Conservation (phyloP, 2,888 invertebrate species). For the Amblyteles armatorius region DNA sequence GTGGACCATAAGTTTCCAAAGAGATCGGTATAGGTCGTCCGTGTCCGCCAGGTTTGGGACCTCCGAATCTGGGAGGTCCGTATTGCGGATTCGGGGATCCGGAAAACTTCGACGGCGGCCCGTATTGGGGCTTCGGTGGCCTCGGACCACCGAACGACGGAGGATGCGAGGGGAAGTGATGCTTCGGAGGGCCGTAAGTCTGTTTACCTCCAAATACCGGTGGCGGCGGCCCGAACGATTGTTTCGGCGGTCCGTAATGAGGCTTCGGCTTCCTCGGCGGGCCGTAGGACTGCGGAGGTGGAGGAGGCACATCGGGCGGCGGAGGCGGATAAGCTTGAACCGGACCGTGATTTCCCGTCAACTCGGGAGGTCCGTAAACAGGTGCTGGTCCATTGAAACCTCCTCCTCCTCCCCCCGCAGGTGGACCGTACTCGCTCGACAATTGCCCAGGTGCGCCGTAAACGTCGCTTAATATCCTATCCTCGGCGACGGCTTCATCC, state of each 20-base stretch:
- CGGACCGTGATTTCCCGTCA: constrained; percentile 82
- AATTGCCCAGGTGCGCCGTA: constrained; percentile 77
- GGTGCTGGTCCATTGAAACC: constrained; percentile 80
- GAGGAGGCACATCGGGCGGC: constrained; percentile 82
- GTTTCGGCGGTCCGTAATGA: constrained; percentile 85
- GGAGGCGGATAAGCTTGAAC: constrained; percentile 85
- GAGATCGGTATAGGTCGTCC: constrained; percentile 78
- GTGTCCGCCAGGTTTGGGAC: constrained; percentile 71
- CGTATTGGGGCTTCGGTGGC: constrained; percentile 84
- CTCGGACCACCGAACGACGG: constrained; percentile 71
- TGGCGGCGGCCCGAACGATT: constrained; percentile 75
- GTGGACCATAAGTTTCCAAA: constrained; percentile 82
- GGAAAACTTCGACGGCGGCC: constrained; percentile 75
- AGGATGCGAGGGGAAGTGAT: constrained; percentile 73
- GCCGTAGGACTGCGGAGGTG: constrained; percentile 59
- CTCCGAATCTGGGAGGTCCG: constrained; percentile 66
- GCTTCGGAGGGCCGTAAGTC: constrained; percentile 76
- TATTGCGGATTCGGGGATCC: constrained; percentile 83
- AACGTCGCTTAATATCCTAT: constrained; percentile 80
- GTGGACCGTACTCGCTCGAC: constrained; percentile 82
- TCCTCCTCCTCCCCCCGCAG: constrained; percentile 62
- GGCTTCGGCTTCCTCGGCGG: constrained; percentile 80
- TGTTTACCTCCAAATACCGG: constrained; percentile 59
- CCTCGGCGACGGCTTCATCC: constrained; percentile 76
- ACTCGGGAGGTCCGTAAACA: constrained; percentile 84